Evolutionary conservation across 30 jellyfish, hydroid and myxozoan genomes (phyloP), one percentile per base, ranked within the genome.

Genomic region (Hydra vulgaris): DNA sequence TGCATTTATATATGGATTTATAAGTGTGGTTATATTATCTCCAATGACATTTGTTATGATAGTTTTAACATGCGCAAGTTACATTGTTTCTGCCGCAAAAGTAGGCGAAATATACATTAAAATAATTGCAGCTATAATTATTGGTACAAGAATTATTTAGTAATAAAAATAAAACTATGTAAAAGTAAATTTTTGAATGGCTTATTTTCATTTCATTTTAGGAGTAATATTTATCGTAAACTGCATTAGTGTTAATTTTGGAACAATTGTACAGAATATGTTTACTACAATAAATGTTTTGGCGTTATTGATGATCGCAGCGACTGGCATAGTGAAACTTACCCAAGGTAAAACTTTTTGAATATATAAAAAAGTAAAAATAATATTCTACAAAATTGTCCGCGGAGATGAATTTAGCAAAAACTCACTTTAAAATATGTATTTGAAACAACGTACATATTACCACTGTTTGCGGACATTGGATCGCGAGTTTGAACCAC

Each of bases 61-160:
- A 7, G 71, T 86, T 7, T 25, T 88, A 18, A 83, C 99, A 12
- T 94, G 99, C 78, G 99, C 95, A 4, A 85, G 78, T 53, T 94
- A 94, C 76, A 27, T 83, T 3, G 83, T 83, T 25, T 91, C 73
- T 24, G 95, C 99, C 7, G 25, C 66, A 15, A 19, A 12, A 16
- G 16, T 27, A 40, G 66, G 23, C 25, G 23, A 61, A 7, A 15
- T 8, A 22, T 66, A 78, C 20, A 78, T 66, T 26, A 90, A 90
- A 79, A 26, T 81, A 25, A 72, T 90, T 1, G 97, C 95, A 53
- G 88, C 95, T 0, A 52, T 85, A 25, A 71, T 87, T 1, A 54
- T 90, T 25, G 97, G 97, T 90, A 79, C 66, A 66, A 7, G 17
- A 22, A 18, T 26, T 76, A n/a, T n/a, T 73, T 19, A n/a, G n/a